Conservation (phyloP, 2,888 invertebrate species). For the Torymus aiolomorphi region DNA sequence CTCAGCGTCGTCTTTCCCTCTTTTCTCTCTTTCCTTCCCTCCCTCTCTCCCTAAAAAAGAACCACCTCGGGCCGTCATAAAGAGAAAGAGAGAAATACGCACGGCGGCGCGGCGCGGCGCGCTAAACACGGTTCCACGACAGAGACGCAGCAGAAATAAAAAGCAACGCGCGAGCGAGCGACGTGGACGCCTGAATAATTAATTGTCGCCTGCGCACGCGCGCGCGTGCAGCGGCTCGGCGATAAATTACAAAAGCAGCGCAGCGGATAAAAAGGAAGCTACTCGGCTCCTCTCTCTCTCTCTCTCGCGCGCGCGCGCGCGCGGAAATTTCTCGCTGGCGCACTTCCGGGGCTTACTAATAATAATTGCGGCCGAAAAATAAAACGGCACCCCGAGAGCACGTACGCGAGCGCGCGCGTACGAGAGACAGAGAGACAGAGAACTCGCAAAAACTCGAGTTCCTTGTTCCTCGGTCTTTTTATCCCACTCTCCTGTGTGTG, state of each 20-base stretch:
- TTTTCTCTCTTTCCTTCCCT: too few species aligned
- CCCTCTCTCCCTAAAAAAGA: too few species aligned
- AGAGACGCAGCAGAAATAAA: constrained; percentile 40
- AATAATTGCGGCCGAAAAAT: constrained; percentile 52
- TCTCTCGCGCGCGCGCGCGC: neutral
- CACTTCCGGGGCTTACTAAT: constrained; percentile 44
- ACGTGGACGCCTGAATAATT: constrained; percentile 53
- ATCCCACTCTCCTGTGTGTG: neutral
- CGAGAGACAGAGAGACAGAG: too few species aligned
- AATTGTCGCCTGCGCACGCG: constrained; percentile 48
- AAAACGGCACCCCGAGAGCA: constrained; percentile 28
- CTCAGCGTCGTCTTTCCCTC: too few species aligned
- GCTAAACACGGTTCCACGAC: neutral
- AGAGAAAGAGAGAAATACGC: too few species aligned
- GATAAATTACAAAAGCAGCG: constrained; percentile 57
- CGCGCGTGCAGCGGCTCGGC: constrained; percentile 17
- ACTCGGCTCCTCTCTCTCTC: constrained; percentile 1
- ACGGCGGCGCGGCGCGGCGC: too few species aligned
- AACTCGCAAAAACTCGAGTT: neutral
- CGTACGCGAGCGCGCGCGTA: constrained; percentile 21
- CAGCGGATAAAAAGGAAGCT: constrained; percentile 54
- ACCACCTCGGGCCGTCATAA: too few species aligned
- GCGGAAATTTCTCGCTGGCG: constrained; percentile 35
- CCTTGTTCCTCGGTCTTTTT: neutral
- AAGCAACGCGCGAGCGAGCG: constrained; percentile 48